A percentile compares a stretch with the other conserved stretches of the same genome.
phyloP scores from a whole-genome alignment of 2,888 invertebrate genomes.

The Nematopogon swammerdamellus region DNA sequence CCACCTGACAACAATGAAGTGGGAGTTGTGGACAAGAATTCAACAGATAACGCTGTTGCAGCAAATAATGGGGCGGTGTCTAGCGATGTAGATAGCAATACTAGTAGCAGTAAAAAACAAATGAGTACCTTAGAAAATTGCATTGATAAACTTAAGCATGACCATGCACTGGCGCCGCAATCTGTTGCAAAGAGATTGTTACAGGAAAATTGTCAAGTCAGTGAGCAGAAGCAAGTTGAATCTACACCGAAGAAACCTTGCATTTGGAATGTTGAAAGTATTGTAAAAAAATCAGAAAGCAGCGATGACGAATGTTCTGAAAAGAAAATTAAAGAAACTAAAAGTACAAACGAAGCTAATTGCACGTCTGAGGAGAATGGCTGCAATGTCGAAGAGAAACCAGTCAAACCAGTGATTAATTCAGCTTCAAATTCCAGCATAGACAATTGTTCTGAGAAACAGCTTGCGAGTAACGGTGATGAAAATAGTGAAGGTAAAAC shows the following conservation, averaged over 20 bases:
- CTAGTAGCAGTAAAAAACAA: slow-evolving; percentile 1
- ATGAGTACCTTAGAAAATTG: slow-evolving; percentile 1
- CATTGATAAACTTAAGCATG: slow-evolving; percentile 19
- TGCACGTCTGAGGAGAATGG: slow-evolving; percentile 26
- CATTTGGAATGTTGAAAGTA: slow-evolving; percentile 32
- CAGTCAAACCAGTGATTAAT: neutral
- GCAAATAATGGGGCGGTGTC: slow-evolving; percentile 32
- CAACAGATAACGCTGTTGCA: slow-evolving; percentile 18
- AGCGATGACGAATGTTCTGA: slow-evolving; percentile 26
- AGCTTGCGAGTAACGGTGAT: slow-evolving; percentile 15
- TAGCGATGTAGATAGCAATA: slow-evolving; percentile 19
- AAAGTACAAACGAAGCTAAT: slow-evolving; percentile 29
- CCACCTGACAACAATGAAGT: neutral
- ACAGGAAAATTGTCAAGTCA: slow-evolving; percentile 38
- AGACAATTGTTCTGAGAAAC: slow-evolving; percentile 12
- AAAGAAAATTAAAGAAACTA: slow-evolving; percentile 24
- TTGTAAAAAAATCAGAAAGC: slow-evolving; percentile 29
- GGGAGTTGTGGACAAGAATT: neutral
- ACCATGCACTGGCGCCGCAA: too few relatives aligned
- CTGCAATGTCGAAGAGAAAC: slow-evolving; percentile 37
- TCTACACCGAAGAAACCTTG: slow-evolving; percentile 43
- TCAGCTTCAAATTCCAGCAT: neutral
- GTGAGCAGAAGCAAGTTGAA: slow-evolving; percentile 27
- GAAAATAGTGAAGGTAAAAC: slow-evolving; percentile 4
- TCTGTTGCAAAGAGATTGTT: slow-evolving; percentile 35